Conservation (phyloP, 2,888 invertebrate species). For the Oegoconia quadripuncta region DNA sequence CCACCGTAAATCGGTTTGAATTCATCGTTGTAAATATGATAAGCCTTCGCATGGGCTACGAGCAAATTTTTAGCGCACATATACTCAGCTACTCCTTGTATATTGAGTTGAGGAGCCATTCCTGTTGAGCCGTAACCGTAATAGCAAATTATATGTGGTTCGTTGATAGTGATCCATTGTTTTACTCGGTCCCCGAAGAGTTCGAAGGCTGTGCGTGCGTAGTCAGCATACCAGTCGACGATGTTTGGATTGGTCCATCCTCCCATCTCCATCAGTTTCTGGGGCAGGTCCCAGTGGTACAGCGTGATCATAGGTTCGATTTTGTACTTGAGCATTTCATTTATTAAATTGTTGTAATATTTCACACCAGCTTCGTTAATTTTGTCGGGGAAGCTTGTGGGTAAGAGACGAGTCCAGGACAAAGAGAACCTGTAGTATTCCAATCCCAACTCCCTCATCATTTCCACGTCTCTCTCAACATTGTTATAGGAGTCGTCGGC, state of each 20-base stretch:
- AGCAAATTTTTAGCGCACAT: slow-evolving; percentile 64
- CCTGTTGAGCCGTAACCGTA: slow-evolving; percentile 55
- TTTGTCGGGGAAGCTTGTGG: slow-evolving; percentile 72
- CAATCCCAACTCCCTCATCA: slow-evolving; percentile 61
- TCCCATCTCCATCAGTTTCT: slow-evolving; percentile 70
- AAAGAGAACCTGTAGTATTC: slow-evolving; percentile 78
- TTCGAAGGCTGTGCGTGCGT: slow-evolving; percentile 54
- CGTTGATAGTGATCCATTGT: slow-evolving; percentile 79
- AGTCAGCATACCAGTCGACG: slow-evolving; percentile 64
- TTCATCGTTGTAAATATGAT: slow-evolving; percentile 49
- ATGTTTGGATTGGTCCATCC: slow-evolving; percentile 69
- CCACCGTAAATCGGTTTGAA: slow-evolving; percentile 38
- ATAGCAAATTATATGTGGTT: slow-evolving; percentile 55
- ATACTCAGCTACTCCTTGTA: slow-evolving; percentile 60
- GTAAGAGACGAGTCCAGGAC: slow-evolving; percentile 82
- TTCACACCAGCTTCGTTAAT: slow-evolving; percentile 69
- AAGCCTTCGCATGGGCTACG: slow-evolving; percentile 73
- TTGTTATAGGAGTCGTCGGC: slow-evolving; percentile 79
- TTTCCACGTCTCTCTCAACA: slow-evolving; percentile 73
- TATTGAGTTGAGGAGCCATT: slow-evolving; percentile 42
- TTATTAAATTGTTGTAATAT: slow-evolving; percentile 66
- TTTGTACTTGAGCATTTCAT: slow-evolving; percentile 75
- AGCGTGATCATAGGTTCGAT: slow-evolving; percentile 80
- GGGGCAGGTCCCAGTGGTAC: slow-evolving; percentile 75
- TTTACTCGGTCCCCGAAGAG: slow-evolving; percentile 67